Evolutionary conservation across 2,888 invertebrate species (phyloP).

Genomic region (Eutolmus rufibarbis): DNA sequence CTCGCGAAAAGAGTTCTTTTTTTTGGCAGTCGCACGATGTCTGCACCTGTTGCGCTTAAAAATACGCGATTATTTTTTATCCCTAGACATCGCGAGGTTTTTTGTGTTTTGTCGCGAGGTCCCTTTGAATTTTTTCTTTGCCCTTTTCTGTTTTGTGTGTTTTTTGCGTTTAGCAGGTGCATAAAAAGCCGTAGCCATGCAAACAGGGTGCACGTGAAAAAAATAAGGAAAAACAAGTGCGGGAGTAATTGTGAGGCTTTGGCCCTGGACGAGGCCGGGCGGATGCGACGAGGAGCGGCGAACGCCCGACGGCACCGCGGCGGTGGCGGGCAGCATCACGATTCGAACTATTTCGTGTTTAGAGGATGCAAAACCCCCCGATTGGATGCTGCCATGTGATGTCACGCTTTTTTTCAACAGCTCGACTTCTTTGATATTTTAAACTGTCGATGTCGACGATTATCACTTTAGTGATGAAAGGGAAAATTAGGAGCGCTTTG

Average conservation of each 20-base stretch:
- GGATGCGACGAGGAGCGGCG: not conserved
- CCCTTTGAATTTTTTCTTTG: not conserved
- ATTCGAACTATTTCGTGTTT: not conserved
- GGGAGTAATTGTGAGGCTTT: not conserved
- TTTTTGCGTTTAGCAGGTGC: conserved; percentile 12
- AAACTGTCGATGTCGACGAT: not conserved
- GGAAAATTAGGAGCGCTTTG: not conserved
- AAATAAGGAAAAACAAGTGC: conserved; percentile 1
- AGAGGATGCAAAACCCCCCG: not conserved
- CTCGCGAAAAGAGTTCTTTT: not conserved
- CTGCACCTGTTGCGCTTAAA: conserved; percentile 15
- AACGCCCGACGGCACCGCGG: not conserved
- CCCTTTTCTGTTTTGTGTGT: not conserved
- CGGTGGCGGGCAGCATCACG: not conserved
- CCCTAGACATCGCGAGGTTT: not conserved
- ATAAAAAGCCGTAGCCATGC: conserved; percentile 16
- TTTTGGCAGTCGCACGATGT: not conserved
- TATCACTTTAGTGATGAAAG: not conserved
- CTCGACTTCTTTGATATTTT: conserved; percentile 1
- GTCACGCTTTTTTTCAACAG: not conserved
- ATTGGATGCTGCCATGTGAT: not conserved
- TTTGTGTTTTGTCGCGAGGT: not conserved
- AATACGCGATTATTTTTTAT: conserved; percentile 10
- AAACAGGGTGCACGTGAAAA: conserved; percentile 22
- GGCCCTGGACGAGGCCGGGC: not conserved